Percentiles rank a stretch among this genome's conserved stretches.
Evolutionary conservation across 2,113 vertebrate species (phyloP).

Genomic region (Phoxinus phoxinus): DNA sequence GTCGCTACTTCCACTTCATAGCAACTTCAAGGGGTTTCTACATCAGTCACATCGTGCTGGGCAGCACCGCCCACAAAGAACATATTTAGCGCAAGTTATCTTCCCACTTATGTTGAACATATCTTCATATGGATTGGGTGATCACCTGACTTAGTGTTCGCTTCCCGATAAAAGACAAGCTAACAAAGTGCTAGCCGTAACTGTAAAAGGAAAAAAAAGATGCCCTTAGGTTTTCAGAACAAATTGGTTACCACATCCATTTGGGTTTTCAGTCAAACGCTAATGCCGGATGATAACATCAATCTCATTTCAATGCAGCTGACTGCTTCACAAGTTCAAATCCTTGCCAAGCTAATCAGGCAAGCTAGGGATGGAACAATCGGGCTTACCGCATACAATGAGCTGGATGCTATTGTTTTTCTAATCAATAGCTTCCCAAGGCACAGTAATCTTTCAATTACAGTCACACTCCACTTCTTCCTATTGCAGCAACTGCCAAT

Average conservation of each 20-base stretch:
- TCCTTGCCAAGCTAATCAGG: constrained; percentile 13
- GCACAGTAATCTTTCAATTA: constrained; percentile 64
- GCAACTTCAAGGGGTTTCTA: no score
- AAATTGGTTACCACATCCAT: neutral
- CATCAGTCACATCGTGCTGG: no score
- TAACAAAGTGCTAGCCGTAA: neutral
- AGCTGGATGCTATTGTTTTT: constrained; percentile 47
- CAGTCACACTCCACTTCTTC: constrained; percentile 50
- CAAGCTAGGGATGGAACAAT: neutral
- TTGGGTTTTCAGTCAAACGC: constrained; percentile 29
- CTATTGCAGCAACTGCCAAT: constrained; percentile 61
- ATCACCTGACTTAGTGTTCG: neutral
- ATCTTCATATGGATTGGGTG: neutral
- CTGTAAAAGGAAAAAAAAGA: neutral
- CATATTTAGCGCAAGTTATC: no score
- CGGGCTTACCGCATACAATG: constrained; percentile 7
- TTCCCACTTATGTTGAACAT: neutral
- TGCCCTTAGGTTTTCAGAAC: neutral
- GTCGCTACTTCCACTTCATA: no score
- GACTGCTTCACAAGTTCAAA: constrained; percentile 18
- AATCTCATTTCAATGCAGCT: constrained; percentile 22
- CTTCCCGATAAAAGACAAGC: neutral
- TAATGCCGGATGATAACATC: constrained; percentile 33
- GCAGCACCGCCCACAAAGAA: no score
- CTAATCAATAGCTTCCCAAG: constrained; percentile 60